These are phyloP conservation scores for Heterochromis multidens DNA, from an alignment of 2,113 vertebrate genomes.

Conservation along the genomic window DNA sequence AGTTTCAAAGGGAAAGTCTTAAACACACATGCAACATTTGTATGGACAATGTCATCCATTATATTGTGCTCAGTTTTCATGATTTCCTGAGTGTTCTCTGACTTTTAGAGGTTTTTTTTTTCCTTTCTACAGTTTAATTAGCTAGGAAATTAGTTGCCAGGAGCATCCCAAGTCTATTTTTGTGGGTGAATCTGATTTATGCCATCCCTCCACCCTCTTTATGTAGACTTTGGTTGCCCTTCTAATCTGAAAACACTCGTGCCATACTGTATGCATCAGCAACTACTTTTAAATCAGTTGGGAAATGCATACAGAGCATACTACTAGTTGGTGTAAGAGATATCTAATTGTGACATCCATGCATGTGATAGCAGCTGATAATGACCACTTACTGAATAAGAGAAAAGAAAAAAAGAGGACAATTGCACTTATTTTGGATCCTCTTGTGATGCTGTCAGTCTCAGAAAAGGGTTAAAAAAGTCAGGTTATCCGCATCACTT, in stretches of 20 bases:
- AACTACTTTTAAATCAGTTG: neutral
- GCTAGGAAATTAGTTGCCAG: neutral
- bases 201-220: neutral
- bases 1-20: neutral
- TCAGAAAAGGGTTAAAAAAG: neutral
- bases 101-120: neutral
- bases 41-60: neutral
- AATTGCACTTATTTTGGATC: neutral
- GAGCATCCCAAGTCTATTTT: neutral
- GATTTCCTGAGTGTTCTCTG: neutral
- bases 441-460: neutral
- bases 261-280: neutral
- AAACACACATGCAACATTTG: neutral
- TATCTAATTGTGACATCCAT: neutral
- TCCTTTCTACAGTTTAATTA: neutral
- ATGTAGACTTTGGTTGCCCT: neutral
- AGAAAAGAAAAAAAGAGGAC: neutral
- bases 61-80: neutral
- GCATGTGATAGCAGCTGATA: neutral
- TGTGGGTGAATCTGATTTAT: neutral
- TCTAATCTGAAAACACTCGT: neutral
- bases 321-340: neutral
- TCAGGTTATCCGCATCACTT: neutral
- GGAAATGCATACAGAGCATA: neutral
- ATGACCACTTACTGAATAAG: neutral